Conservation (phyloP, 2,888 invertebrate species). For the Alcis repandata region DNA sequence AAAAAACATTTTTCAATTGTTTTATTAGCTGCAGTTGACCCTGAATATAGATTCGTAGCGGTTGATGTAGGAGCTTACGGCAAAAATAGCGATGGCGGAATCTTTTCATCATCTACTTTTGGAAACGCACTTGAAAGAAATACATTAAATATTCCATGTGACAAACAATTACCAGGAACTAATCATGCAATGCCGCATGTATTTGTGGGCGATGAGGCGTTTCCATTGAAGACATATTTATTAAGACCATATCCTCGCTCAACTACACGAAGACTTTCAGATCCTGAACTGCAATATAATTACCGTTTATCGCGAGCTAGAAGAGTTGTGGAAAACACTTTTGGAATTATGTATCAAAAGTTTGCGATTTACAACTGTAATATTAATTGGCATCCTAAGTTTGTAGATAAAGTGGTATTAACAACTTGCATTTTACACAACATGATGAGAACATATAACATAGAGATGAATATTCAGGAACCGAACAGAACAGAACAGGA, state of each 20-base stretch:
- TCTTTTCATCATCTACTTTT: background rate
- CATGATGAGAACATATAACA: constrained; percentile 45
- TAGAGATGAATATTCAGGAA: constrained; percentile 45
- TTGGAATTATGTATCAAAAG: constrained; percentile 45
- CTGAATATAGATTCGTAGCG: constrained; percentile 1
- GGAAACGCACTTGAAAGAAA: background rate
- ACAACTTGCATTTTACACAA: constrained; percentile 47
- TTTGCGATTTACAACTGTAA: constrained; percentile 42
- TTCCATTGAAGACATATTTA: constrained; percentile 5
- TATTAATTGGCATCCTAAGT: constrained; percentile 44
- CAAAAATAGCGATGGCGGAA: background rate
- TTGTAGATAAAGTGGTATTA: constrained; percentile 48
- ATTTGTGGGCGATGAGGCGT: constrained; percentile 26
- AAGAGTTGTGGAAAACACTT: constrained; percentile 46
- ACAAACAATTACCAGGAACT: background rate
- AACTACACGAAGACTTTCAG: constrained; percentile 39
- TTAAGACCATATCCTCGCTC: constrained; percentile 13
- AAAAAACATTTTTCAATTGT: constrained; percentile 5
- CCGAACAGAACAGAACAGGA: constrained; percentile 43
- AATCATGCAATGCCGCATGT: constrained; percentile 6
- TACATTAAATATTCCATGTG: constrained; percentile 7
- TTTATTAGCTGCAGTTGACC: constrained; percentile 5
- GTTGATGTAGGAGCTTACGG: constrained; percentile 3
- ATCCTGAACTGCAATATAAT: constrained; percentile 46
- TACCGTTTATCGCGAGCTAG: constrained; percentile 43